Base-by-base conservation (phyloP, 2,797 vertebrate species). In the Silurus aristotelis region DNA sequence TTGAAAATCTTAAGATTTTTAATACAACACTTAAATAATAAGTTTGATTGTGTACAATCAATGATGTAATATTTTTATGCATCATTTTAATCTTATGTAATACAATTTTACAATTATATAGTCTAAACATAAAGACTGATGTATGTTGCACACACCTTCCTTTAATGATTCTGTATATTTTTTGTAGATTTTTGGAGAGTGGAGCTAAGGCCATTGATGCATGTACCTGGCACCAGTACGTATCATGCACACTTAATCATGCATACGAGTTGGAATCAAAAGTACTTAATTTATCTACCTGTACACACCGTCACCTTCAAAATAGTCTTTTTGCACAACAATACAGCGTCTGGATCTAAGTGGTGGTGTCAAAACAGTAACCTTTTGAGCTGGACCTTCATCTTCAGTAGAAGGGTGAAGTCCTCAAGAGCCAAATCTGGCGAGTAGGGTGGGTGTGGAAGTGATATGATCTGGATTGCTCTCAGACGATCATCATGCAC, bases 191-290 rank as follows among this genome's bases (percentile, higher is more conserved):
- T 91, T 93, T 99, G 91, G 92, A 95, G 84, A 93, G 89, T 0
- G 98, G 96, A 55, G 95, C 95, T 19, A 90, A 94, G 80, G 96
- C 92, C 10, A 94, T 99, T 1, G 91, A 97, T 80, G 93, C 97
- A 5, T 92, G 95, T 68, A 99, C 97, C 0, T 99, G 98, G 98
- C 98, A 99, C 90, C 98, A 99, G 98, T 99, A 94, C 96, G 96
- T 96, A 66, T 52, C 71, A 38, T 12, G 0, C 56, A 10, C 20
- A 56, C 67, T 22, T 22, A 13, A 55, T 46, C 68, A 73, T 15
- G 46, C 67, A 82, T 5, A 78, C 22, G 31, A 31, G 31, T 2
- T 31, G 31, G 31, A 3, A 31, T 31, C 31, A 31, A 31, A 52
- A 52, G 10, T 52, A 52, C 6, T 52, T 7, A 7, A 10, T 10